Conservation (phyloP, 2,888 invertebrate species). For the Amphipyra tragopoginis region DNA sequence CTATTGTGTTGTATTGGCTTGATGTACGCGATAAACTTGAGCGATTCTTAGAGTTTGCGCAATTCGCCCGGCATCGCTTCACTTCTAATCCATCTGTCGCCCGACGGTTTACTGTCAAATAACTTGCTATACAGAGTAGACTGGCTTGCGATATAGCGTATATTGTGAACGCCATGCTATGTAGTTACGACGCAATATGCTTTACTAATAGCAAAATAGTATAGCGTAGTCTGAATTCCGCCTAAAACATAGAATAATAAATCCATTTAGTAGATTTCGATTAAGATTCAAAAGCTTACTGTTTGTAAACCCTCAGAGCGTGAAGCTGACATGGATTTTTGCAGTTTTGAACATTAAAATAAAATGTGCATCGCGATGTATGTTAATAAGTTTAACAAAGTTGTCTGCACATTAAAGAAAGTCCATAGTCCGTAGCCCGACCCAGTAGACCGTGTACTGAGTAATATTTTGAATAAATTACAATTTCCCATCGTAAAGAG, state of each 20-base stretch:
- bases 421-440: constrained; percentile 39
- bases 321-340: constrained; percentile 53
- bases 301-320: constrained; percentile 52
- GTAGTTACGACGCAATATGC: too few relatives aligned
- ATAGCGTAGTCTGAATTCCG: too few relatives aligned
- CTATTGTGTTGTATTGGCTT: too few relatives aligned
- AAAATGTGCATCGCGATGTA: constrained; percentile 58
- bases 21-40: too few relatives aligned
- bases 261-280: constrained; percentile 57
- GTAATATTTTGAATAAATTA: constrained; percentile 61
- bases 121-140: too few relatives aligned
- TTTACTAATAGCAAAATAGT: too few relatives aligned
- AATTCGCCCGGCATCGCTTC: too few relatives aligned
- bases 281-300: constrained; percentile 62
- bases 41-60: too few relatives aligned
- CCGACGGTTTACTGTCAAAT: too few relatives aligned
- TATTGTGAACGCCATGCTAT: too few relatives aligned
- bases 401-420: constrained; percentile 61
- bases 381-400: constrained; percentile 65
- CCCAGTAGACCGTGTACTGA: constrained; percentile 59
- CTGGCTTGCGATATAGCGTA: too few relatives aligned
- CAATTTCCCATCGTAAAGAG: constrained; percentile 57
- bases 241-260: constrained; percentile 46
- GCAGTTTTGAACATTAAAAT: constrained; percentile 56
- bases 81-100: too few relatives aligned